A percentile compares a stretch with the other conserved stretches of the same genome.
Conservation (phyloP, 37 sponge, comb jelly and placozoan species). For the Petrosia ficiformis region DNA sequence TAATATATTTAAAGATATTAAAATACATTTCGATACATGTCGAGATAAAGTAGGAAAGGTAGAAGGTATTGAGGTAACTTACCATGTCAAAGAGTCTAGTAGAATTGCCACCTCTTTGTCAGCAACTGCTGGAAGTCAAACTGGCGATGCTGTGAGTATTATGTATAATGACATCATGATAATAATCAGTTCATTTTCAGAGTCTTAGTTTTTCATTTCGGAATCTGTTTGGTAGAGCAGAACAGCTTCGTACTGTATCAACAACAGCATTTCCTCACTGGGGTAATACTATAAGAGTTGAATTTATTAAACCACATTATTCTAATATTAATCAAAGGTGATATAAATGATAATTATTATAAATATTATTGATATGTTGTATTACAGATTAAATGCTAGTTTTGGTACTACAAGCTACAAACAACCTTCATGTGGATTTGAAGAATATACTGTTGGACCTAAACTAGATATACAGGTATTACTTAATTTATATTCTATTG, state of each 20-base stretch:
- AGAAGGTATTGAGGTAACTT: slow-evolving; percentile 49
- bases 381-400: slow-evolving; percentile 1
- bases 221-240: slow-evolving; percentile 74
- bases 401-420: slow-evolving; percentile 44
- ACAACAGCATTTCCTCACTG: slow-evolving; percentile 66
- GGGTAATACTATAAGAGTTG: slow-evolving; percentile 57
- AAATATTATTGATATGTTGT: background rate
- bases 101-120: slow-evolving; percentile 16
- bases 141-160: slow-evolving; percentile 64
- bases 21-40: slow-evolving; percentile 7
- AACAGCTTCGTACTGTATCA: slow-evolving; percentile 47
- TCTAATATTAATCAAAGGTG: slow-evolving; percentile 42
- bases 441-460: slow-evolving; percentile 44
- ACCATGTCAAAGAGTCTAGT: slow-evolving; percentile 57
- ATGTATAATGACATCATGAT: background rate
- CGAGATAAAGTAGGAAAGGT: background rate
- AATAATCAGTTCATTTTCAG: slow-evolving; percentile 3
- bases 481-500: background rate
- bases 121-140: slow-evolving; percentile 68
- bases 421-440: slow-evolving; percentile 55
- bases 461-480: slow-evolving; percentile 5
- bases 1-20: slow-evolving; percentile 44
- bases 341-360: background rate
- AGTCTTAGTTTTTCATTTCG: slow-evolving; percentile 27
- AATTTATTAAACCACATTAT: slow-evolving; percentile 68